phyloP scores from a whole-genome alignment of 2,113 vertebrate genomes.

The Alligator mississippiensis region DNA sequence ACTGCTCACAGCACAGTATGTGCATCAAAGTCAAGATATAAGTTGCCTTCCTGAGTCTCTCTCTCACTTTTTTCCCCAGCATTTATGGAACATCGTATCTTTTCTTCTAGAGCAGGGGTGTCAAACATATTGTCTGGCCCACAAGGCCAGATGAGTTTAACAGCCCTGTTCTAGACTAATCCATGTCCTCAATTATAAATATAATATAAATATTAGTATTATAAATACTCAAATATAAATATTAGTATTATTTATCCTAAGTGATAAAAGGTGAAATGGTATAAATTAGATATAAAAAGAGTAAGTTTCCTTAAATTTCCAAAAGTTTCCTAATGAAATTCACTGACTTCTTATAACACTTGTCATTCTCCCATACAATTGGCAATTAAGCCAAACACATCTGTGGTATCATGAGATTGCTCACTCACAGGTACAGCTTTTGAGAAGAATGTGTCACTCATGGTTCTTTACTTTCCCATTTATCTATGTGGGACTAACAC shows the following conservation, averaged over 20 bases:
- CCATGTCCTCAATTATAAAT: not conserved
- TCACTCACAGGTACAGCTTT: not conserved
- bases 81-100: not conserved
- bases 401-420: not conserved
- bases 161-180: not conserved
- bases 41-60: not conserved
- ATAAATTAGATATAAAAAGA: not conserved
- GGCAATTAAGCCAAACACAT: not conserved
- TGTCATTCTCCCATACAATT: not conserved
- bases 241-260: not conserved
- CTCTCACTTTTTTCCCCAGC: not conserved
- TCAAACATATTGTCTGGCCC: too few relatives aligned
- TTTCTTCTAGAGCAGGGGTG: not conserved
- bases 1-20: fast-evolving
- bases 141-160: too few relatives aligned
- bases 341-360: not conserved
- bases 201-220: not conserved
- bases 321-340: not conserved
- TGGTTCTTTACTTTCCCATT: not conserved
- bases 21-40: not conserved
- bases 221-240: not conserved
- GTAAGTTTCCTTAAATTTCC: not conserved
- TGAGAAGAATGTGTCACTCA: not conserved
- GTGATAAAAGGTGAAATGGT: not conserved
- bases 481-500: not conserved